Conservation (phyloP, 30 jellyfish, hydroid and myxozoan species). For the Hydractinia echinata region DNA sequence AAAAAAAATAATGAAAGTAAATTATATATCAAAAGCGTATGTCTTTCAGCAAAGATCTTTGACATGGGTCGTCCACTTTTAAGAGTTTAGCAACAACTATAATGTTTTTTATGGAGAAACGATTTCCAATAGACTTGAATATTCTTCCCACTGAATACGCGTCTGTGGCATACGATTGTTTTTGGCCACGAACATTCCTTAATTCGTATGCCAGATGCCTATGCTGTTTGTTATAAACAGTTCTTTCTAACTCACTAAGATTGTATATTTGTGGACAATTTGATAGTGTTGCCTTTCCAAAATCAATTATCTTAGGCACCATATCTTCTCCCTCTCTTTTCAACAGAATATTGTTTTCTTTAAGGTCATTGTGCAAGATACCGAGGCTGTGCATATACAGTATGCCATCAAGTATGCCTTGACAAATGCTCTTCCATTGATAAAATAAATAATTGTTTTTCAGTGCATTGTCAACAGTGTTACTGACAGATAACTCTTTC, state of each 20-base stretch:
- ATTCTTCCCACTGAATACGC: slow-evolving; percentile 16
- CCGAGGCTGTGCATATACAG: not conserved
- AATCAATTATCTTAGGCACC: too few species aligned
- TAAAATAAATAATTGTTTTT: too few species aligned
- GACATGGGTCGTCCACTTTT: too few species aligned
- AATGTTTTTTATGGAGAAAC: too few species aligned
- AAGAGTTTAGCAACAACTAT: too few species aligned
- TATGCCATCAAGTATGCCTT: not conserved
- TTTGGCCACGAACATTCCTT: not conserved
- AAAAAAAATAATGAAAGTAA: too few species aligned
- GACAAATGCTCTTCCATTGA: not conserved
- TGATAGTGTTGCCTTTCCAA: too few species aligned
- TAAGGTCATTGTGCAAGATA: not conserved
- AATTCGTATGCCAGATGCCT: slow-evolving; percentile 1
- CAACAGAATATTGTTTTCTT: slow-evolving; percentile 8
- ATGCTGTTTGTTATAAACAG: not conserved
- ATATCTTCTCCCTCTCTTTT: not conserved
- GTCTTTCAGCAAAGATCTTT: too few species aligned
- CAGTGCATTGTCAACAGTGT: not conserved
- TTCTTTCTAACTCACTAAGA: not conserved
- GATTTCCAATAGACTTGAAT: too few species aligned
- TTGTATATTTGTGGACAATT: not conserved
- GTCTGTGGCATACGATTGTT: not conserved
- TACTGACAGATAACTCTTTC: not conserved
- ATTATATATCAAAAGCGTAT: too few species aligned